Base-by-base conservation (phyloP, 2,888 invertebrate genomes). In the Cabera pusaria region DNA sequence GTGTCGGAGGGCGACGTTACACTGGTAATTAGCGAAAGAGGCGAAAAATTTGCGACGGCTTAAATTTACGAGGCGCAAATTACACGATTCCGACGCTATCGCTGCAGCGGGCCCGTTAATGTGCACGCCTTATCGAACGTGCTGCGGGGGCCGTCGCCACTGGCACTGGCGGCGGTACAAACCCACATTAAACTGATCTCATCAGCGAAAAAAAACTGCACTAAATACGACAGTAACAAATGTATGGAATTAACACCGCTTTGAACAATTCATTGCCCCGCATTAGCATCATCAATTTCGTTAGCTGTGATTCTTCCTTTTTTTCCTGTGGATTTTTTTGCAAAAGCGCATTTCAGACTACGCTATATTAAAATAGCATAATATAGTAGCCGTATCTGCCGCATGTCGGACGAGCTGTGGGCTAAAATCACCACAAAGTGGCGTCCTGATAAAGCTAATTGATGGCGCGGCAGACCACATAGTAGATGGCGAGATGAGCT, bases 11-110 rank as follows among this genome's bases (percentile, higher is more conserved):
- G 82, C 83, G 82, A 69, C 72, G 71, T 70, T 69, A 72, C 81
- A 82, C 81, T 86, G 78, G 84, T 87, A 88, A 88, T 88, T 87
- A 88, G 87, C 78, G 71, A 70, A 77, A 78, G 80, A 83, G 74
- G 80, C 85, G 85, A 88, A 88, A 88, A 88, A 87, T 85, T 86
- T 86, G 87, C 85, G 83, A 87, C 81, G 71, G 82, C 75, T 84
- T 77, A 79, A 87, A 88, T 87, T 87, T 87, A 87, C 87, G 87
- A 86, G 83, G 87, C 80, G 86, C 83, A 88, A 88, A 88, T 87
- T 87, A 85, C 85, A 82, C 80, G 75, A 86, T 78, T 80, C 74
- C 68, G 72, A 64, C 77, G 83, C 81, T 87, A 87, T 85, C 84
- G 84, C 72, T 79, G 77, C 83, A 81, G 70, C 65, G 72, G 64